These are phyloP conservation scores for Microplitis demolitor DNA, from an alignment of 1,140 invertebrate species.

Conservation along the genomic window DNA sequence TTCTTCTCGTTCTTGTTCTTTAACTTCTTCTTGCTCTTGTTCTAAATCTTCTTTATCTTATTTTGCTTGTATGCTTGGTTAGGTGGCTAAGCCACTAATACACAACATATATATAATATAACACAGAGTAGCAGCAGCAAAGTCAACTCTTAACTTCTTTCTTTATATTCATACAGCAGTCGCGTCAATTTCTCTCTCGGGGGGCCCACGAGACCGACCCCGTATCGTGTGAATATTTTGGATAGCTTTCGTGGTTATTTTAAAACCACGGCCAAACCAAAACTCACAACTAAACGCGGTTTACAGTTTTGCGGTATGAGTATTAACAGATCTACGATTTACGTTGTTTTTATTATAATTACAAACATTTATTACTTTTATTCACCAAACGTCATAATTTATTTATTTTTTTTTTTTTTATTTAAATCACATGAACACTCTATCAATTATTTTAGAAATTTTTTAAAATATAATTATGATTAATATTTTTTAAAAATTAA, in stretches of 20 bases:
- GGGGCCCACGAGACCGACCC: constrained; percentile 1
- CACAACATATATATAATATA: no score
- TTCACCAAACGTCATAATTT: no score
- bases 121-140: constrained; percentile 34
- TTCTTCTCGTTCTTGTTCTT: background rate
- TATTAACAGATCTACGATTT: constrained; percentile 1
- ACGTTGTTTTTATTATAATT: background rate
- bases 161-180: constrained; percentile 5
- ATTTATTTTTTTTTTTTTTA: no score
- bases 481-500: no score
- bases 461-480: no score
- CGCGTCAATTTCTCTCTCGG: constrained; percentile 15
- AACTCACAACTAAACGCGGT: constrained; percentile 30
- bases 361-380: no score
- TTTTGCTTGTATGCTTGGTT: constrained; percentile 22
- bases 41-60: background rate
- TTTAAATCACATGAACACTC: no score
- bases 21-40: background rate
- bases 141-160: constrained; percentile 21
- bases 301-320: background rate
- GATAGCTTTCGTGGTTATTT: constrained; percentile 24
- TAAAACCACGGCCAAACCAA: constrained; percentile 47
- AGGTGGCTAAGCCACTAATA: no score
- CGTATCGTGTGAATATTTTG: constrained; percentile 53
- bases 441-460: no score